Conservation (phyloP, 1,140 invertebrate species). For the Druon quercuslanigerum region DNA sequence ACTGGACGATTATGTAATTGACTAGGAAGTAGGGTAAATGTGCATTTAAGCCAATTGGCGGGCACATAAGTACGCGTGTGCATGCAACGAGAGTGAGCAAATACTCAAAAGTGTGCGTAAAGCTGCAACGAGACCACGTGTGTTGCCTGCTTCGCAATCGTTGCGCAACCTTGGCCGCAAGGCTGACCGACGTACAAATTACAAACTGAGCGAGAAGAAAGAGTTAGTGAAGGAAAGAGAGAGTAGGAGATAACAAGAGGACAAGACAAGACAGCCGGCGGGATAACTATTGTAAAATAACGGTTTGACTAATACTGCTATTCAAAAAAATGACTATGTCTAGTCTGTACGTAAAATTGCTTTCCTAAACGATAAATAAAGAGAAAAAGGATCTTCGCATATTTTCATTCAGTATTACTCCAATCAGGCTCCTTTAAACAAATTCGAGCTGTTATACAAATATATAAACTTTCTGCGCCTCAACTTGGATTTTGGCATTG, state of each 20-base stretch:
- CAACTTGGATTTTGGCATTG: too few species aligned
- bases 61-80: constrained; percentile 38
- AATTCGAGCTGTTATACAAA: too few species aligned
- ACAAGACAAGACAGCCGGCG: background rate
- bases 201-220: constrained; percentile 33
- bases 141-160: constrained; percentile 47
- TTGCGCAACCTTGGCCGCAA: constrained; percentile 65
- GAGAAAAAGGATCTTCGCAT: too few species aligned
- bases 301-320: background rate
- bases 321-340: background rate
- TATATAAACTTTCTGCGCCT: too few species aligned
- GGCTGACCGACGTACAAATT: constrained; percentile 49
- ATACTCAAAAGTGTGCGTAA: constrained; percentile 35
- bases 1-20: constrained; percentile 69
- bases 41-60: constrained; percentile 73
- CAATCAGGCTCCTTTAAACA: too few species aligned
- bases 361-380: too few species aligned
- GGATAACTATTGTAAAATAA: background rate
- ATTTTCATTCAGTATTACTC: too few species aligned
- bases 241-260: background rate
- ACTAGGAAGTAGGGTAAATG: constrained; percentile 72
- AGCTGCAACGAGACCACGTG: constrained; percentile 54
- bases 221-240: constrained; percentile 22
- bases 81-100: constrained; percentile 3
- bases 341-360: background rate